Evolutionary conservation across 2,113 vertebrate genomes (phyloP), one percentile per base, ranked within the genome.

Genomic region (Dipodomys stephensi): DNA sequence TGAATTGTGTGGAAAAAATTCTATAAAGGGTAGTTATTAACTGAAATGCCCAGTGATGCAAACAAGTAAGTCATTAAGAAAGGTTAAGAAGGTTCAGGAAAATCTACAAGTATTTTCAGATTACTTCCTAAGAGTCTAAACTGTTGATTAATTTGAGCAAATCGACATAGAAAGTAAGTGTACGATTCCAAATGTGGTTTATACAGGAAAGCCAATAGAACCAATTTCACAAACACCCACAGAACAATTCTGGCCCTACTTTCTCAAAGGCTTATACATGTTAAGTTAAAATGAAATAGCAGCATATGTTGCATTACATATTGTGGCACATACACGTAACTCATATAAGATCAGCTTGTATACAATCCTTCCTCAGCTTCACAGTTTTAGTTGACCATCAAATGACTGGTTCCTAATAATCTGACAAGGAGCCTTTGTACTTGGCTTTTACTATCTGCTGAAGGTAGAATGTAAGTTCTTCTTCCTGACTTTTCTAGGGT

Each of bases 21-120:
- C 39, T 64, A 79, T 57, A 65, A 78, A 90, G 68, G 49, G 5
- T 4, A 88, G 12, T 76, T 85, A 39, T 28, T 81, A 60, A 39
- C 25, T 57, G 65, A 73, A 86, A 90, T 1, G 35, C 25, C 12
- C 9, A 49, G 80, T 11, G 7, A 86, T 92, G 77, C 92, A 92
- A 93, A 92, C 86, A 73, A 90, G 84, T 5, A 83, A 67, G 35
- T 35, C 74, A 86, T 28, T 32, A n/a, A 79, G 71, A 91, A 94
- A 76, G 44, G 49, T 19, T 57, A 20, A 22, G n/a, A 89, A 7
- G 16, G 39, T n/a, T 78, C 69, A 49, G n/a, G 64, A 85, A 88
- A 88, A 49, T 82, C 53, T 68, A 88, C 53, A 85, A 62, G 79
- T 4, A 9, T 53, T 44, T 35, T 64, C 25, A 64, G 10, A 67